Conservation (phyloP, 2,797 vertebrate species). For the Eurystomus glaucurus region DNA sequence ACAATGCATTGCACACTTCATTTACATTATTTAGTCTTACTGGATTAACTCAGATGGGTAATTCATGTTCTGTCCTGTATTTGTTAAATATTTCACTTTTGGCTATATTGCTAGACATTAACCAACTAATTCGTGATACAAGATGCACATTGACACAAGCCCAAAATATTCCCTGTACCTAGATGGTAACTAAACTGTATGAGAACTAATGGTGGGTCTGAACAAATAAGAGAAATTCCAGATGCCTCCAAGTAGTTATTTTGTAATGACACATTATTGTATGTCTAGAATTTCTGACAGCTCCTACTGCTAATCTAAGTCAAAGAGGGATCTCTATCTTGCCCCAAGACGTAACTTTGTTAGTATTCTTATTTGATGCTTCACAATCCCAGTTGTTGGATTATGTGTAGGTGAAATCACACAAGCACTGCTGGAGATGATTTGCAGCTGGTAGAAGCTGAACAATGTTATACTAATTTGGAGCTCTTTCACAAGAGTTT, state of each 20-base stretch:
- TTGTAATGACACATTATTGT: neutral
- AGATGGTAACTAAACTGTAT: neutral
- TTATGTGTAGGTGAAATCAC: neutral
- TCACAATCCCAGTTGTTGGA: neutral
- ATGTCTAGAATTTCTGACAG: neutral
- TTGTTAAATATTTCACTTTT: constrained; percentile 17
- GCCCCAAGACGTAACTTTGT: neutral
- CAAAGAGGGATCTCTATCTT: neutral
- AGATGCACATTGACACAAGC: neutral
- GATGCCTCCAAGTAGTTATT: neutral
- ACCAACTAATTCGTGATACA: neutral
- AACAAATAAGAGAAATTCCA: neutral
- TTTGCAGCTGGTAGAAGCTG: neutral
- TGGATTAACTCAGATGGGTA: constrained; percentile 1
- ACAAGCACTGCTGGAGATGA: neutral
- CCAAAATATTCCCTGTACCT: neutral
- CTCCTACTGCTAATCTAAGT: neutral
- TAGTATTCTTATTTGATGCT: neutral
- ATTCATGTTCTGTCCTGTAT: neutral
- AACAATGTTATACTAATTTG: neutral
- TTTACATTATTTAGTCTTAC: constrained; percentile 36
- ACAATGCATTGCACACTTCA: constrained; percentile 6
- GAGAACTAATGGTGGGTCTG: neutral
- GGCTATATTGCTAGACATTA: neutral
- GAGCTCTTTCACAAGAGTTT: neutral